Base-by-base conservation (phyloP, 1,140 invertebrate genomes). In the Mycetomoellerius zeteki region DNA sequence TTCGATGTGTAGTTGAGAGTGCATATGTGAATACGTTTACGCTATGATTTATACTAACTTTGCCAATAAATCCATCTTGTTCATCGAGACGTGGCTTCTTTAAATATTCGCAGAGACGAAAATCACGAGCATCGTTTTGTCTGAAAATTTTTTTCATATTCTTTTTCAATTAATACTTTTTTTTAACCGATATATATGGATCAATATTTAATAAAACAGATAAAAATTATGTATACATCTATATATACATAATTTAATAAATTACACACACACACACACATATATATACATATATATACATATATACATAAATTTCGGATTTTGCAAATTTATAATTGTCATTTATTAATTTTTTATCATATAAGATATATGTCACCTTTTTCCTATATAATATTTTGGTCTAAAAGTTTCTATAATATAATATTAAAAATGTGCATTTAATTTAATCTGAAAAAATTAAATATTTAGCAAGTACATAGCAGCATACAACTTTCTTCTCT, bases 31-130 rank as follows among this genome's bases (percentile, higher is more conserved):
- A n/a, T 7, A 54, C 27, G 16, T 67, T 19, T 19, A 12, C 12
- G 30, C 19, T 50, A 60, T 16, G 27, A 82, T 73, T 92, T 86
- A 92, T 87, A 72, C 71, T 75, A 3, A 90, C 80, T 30, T 91
- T 76, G 0, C 91, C 86, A 30, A 60, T 67, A 2, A 85, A 27
- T 19, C n/a, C 67, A 47, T 86, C 27, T 10, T 89, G 65, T 7
- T 89, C 73, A 14, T 85, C 80, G 6, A 78, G 47, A 65, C 4
- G 64, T 19, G 69, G 21, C 37, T 75, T 50, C 16, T 64, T 87
- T 7, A 92, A 58, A 47, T 78, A 86, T 52, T 91, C 62, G 33
- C 87, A 93, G 37, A 86, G 64, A n/a, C 21, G 69, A 52, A 92
- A 80, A 82, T 92, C 89, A 12, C 82, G 72, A 27, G 10, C 1